These are phyloP conservation scores for Corythornis cristatus DNA, from an alignment of 2,113 vertebrate genomes.

Conservation along the genomic window DNA sequence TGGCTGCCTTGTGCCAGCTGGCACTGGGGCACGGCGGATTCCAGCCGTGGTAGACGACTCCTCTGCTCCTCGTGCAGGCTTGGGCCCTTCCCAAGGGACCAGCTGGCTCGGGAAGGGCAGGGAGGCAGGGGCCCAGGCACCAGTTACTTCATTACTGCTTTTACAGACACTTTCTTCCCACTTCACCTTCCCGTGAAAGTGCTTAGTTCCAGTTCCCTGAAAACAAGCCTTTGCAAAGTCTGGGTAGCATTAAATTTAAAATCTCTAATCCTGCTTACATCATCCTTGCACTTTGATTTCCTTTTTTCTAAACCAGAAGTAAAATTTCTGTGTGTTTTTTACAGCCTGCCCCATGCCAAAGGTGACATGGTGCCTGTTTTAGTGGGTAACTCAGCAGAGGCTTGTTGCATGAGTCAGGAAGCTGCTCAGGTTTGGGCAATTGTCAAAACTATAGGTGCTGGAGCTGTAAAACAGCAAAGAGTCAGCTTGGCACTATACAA, in stretches of 20 bases:
- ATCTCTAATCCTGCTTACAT: fast-evolving
- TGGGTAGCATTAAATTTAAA: fast-evolving
- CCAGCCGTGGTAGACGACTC: not conserved
- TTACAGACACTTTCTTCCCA: not conserved
- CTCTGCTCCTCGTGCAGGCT: not conserved
- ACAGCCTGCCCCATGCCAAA: not conserved
- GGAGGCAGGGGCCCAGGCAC: not conserved
- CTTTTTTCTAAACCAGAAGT: not conserved
- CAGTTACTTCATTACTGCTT: fast-evolving
- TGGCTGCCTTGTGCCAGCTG: not conserved
- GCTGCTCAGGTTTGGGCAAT: fast-evolving
- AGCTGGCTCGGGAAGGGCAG: not conserved
- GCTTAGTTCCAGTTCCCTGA: fast-evolving
- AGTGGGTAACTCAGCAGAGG: not conserved
- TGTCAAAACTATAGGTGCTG: not conserved
- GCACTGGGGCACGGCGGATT: not conserved
- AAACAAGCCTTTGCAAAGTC: not conserved
- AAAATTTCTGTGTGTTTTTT: not conserved
- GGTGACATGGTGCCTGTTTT: not conserved
- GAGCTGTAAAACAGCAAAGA: not conserved
- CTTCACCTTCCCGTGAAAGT: not conserved
- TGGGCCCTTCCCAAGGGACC: not conserved
- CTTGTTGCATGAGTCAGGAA: fast-evolving
- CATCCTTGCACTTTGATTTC: fast-evolving
- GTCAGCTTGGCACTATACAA: fast-evolving